These are phyloP conservation scores for Craniophora ligustri DNA, from an alignment of 2,888 invertebrate genomes.

Conservation along the genomic window DNA sequence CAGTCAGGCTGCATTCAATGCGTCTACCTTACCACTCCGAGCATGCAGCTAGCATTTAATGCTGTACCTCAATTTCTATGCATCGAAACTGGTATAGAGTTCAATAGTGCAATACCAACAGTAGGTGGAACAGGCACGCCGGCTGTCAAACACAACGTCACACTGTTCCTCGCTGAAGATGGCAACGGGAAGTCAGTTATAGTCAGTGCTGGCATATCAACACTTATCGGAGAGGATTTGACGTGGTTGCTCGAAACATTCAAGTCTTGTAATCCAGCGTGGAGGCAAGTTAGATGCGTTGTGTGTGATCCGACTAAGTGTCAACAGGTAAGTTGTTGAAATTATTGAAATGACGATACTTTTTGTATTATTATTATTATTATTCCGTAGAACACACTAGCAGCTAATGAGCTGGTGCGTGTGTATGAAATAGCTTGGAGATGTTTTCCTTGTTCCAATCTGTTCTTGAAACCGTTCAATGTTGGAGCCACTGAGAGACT, in stretches of 20 bases:
- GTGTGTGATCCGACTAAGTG: constrained; percentile 82
- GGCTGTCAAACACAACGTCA: constrained; percentile 80
- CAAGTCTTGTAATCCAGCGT: constrained; percentile 86
- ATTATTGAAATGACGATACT: no score
- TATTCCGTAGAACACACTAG: no score
- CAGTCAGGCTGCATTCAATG: constrained; percentile 82
- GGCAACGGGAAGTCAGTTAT: constrained; percentile 86
- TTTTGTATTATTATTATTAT: no score
- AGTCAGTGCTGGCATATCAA: constrained; percentile 85
- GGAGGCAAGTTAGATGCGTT: constrained; percentile 85
- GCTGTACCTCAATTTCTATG: constrained; percentile 85
- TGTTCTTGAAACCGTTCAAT: no score
- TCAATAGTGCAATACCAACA: constrained; percentile 79
- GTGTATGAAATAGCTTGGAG: no score
- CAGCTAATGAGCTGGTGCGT: no score
- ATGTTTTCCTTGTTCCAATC: no score
- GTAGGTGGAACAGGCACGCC: constrained; percentile 70
- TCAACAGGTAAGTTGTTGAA: constrained; percentile 70
- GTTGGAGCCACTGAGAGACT: no score
- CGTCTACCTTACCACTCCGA: constrained; percentile 83
- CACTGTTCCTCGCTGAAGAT: constrained; percentile 83
- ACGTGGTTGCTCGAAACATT: constrained; percentile 85
- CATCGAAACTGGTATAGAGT: constrained; percentile 86
- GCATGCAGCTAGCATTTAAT: constrained; percentile 86
- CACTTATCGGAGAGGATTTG: constrained; percentile 82